phyloP scores from a whole-genome alignment of 1,140 invertebrate species.

The Nomia melanderi region DNA sequence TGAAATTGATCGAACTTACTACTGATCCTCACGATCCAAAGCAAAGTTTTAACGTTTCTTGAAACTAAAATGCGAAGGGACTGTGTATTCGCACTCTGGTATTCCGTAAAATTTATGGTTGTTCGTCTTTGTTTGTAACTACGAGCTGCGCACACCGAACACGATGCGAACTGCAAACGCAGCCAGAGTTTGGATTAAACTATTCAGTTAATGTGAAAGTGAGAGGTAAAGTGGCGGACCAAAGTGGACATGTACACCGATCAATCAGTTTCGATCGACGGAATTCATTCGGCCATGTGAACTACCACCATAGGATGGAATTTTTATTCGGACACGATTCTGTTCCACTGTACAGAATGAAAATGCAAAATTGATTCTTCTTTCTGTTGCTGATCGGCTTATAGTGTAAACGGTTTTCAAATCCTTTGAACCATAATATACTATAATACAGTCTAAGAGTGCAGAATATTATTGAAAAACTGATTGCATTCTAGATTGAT shows the following conservation, averaged over 20 bases:
- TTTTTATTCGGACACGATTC: background rate
- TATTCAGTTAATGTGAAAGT: background rate
- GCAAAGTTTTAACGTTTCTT: background rate
- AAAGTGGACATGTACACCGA: background rate
- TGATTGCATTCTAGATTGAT: too few species aligned
- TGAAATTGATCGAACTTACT: constrained; percentile 17
- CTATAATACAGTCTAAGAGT: too few species aligned
- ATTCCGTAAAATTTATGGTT: background rate
- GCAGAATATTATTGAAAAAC: background rate
- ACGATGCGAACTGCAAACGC: background rate
- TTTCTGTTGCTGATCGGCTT: background rate
- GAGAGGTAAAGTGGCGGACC: too few species aligned
- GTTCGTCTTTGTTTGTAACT: background rate
- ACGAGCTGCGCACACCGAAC: background rate
- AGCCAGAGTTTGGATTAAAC: too few species aligned
- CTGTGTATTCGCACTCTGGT: background rate
- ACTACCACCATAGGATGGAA: background rate
- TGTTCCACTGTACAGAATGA: background rate
- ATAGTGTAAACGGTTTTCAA: background rate
- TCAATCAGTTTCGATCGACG: background rate
- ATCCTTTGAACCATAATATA: background rate
- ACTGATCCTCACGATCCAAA: background rate
- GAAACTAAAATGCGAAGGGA: background rate
- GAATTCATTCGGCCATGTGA: background rate
- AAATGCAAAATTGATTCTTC: background rate